A percentile compares a stretch with the other conserved stretches of the same genome.
phyloP scores from a whole-genome alignment of 2,888 invertebrate species.

The Brachylomia viminalis region DNA sequence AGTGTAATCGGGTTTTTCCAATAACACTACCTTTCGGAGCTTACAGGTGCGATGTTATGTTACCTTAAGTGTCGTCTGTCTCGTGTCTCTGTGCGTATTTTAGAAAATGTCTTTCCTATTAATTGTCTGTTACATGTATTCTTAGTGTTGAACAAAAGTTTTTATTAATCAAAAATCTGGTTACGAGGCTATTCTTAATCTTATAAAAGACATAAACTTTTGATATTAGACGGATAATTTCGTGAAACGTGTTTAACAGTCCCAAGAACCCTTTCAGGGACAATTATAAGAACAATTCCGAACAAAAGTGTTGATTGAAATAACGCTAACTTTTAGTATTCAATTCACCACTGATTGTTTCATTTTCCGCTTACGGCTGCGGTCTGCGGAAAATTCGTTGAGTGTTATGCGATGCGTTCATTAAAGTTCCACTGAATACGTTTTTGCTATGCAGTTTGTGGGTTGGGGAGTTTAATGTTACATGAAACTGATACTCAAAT shows the following conservation, averaged over 20 bases:
- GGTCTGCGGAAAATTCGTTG: slow-evolving; percentile 12
- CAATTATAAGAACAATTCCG: slow-evolving; percentile 22
- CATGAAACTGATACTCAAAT: not conserved
- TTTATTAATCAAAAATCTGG: not conserved
- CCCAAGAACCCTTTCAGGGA: slow-evolving; percentile 8
- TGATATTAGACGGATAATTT: not conserved
- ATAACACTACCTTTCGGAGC: not conserved
- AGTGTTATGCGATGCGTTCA: slow-evolving; percentile 23
- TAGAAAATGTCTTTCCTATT: not conserved
- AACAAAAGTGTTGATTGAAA: slow-evolving; percentile 47
- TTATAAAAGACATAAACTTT: not conserved
- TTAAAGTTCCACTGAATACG: not conserved
- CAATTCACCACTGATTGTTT: slow-evolving; percentile 45
- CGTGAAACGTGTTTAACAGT: slow-evolving; percentile 1
- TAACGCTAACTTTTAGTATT: slow-evolving; percentile 28
- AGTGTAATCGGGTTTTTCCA: not conserved
- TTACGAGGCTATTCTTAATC: not conserved
- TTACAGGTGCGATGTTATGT: not conserved
- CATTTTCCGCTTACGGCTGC: slow-evolving; percentile 16
- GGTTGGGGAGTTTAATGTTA: not conserved
- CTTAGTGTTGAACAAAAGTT: no score
- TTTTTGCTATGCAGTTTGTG: slow-evolving; percentile 13
- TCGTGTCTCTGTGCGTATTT: no score
- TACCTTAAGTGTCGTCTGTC: not conserved
- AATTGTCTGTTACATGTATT: not conserved